Evolutionary conservation across 1,140 invertebrate species (phyloP).

Genomic region (Drosophila neocordata): DNA sequence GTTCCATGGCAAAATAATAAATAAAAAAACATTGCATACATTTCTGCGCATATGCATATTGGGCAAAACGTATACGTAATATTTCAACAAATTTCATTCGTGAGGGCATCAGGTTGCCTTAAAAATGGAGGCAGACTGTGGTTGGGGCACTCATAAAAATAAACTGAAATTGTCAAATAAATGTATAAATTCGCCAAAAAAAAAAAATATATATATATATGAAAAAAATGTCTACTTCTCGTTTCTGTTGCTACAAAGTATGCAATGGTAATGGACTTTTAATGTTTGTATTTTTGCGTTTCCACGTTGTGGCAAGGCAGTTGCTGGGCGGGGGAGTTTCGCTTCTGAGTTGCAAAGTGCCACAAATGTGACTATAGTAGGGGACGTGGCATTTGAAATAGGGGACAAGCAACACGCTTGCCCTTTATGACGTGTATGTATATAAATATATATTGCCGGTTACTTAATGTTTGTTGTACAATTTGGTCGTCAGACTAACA

Average conservation of each 20-base stretch:
- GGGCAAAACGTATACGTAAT: constrained; percentile 54
- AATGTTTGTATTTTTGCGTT: constrained; percentile 60
- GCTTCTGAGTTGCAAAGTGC: no score
- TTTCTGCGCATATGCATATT: constrained; percentile 30
- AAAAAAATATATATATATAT: not conserved
- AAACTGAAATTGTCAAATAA: constrained; percentile 57
- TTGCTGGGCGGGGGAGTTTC: not conserved
- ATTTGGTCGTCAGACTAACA: not conserved
- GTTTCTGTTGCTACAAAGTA: constrained; percentile 43
- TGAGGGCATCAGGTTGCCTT: constrained; percentile 26
- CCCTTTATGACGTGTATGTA: constrained; percentile 25
- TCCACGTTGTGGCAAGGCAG: constrained; percentile 11
- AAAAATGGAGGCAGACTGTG: not conserved
- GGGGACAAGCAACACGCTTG: constrained; percentile 24
- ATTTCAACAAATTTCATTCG: constrained; percentile 44
- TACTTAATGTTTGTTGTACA: constrained; percentile 25
- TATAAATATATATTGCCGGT: constrained; percentile 14
- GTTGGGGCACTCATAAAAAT: constrained; percentile 36
- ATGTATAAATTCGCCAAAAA: constrained; percentile 54
- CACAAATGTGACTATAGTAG: not conserved
- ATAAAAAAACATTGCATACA: constrained; percentile 29
- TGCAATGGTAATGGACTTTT: constrained; percentile 71
- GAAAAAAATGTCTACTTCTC: constrained; percentile 42
- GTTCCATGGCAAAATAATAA: constrained; percentile 3
- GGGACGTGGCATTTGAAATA: not conserved